Evolutionary conservation across 2,113 vertebrate genomes (phyloP).

Genomic region (Macrotis lagotis): DNA sequence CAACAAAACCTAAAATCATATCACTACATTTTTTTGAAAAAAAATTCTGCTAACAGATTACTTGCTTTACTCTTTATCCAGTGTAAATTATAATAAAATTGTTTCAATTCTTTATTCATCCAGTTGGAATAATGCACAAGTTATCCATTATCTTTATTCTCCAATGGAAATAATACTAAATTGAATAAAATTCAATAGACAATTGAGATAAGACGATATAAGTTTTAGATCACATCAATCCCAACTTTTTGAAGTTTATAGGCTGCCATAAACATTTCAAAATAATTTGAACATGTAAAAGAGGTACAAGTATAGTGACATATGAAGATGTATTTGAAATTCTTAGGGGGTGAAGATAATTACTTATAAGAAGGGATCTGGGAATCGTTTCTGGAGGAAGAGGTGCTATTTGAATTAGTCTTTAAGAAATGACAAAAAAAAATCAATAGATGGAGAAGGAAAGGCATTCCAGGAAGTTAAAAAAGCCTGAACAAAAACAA

Average conservation of each 20-base stretch:
- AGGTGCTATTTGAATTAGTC: neutral
- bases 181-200: neutral
- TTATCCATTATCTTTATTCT: neutral
- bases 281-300: neutral
- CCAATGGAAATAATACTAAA: neutral
- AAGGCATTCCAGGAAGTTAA: neutral
- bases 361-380: neutral
- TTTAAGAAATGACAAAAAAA: neutral
- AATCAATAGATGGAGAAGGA: neutral
- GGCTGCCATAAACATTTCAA: neutral
- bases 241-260: neutral
- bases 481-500: neutral
- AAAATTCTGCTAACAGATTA: neutral
- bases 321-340: neutral
- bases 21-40: neutral
- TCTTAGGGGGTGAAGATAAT: neutral
- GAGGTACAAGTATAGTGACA: neutral
- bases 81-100: neutral
- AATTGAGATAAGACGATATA: too few relatives aligned
- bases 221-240: neutral
- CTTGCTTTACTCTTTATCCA: too few relatives aligned
- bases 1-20: neutral
- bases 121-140: neutral
- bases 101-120: neutral
- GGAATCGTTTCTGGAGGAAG: neutral